Conservation (phyloP, 2,113 vertebrate genomes). For the Albula glossodonta region DNA sequence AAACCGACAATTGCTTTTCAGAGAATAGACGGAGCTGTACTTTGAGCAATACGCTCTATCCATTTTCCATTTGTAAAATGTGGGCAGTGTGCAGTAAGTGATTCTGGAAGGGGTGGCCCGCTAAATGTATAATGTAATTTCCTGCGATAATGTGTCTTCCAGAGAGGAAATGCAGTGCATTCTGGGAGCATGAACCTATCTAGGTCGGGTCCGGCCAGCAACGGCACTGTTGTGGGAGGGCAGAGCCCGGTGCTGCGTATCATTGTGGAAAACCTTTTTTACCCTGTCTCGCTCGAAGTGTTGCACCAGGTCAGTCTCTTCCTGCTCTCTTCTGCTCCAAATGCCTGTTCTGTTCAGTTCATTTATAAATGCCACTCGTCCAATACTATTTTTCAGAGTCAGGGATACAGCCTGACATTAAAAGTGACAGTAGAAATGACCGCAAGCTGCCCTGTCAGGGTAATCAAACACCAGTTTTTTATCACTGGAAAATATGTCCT, state of each 20-base stretch:
- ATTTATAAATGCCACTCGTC: background rate
- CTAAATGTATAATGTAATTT: background rate
- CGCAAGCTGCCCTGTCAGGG: background rate
- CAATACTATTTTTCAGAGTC: background rate
- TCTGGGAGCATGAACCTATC: conserved; percentile 43
- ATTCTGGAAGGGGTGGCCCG: background rate
- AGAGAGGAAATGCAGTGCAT: conserved; percentile 60
- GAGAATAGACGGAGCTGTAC: too few relatives aligned
- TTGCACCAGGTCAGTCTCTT: conserved; percentile 71
- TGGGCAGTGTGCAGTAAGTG: background rate
- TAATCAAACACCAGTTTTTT: background rate
- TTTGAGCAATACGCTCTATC: too few relatives aligned
- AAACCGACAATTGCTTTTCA: too few relatives aligned
- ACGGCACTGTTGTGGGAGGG: conserved; percentile 39
- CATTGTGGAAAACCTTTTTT: conserved; percentile 71
- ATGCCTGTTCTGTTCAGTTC: too few relatives aligned
- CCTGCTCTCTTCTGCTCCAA: background rate
- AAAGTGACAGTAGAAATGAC: background rate
- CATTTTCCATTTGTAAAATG: too few relatives aligned
- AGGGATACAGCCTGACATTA: background rate
- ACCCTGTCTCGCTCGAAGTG: conserved; percentile 70
- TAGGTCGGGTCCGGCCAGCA: conserved; percentile 34
- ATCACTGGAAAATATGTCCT: background rate
- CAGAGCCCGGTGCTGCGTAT: conserved; percentile 71
- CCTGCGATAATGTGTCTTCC: conserved; percentile 5